Base-by-base conservation (phyloP, 1,140 invertebrate species). In the Diabrotica virgifera region DNA sequence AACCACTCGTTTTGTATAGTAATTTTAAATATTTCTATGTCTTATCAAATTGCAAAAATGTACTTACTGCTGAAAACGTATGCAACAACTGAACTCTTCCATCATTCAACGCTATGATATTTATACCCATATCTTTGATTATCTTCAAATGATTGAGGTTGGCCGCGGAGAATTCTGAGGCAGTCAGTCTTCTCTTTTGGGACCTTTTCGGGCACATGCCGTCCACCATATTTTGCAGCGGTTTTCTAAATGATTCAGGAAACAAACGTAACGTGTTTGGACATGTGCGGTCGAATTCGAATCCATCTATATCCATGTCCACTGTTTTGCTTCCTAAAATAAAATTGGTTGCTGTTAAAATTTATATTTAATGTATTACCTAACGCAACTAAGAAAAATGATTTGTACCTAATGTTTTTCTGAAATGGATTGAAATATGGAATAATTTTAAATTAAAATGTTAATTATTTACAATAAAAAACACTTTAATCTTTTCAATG, bases 61-160 rank as follows among this genome's bases (percentile, higher is more conserved):
- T 37, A 82, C 83, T 84, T 84, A 92, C 91, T 80, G 89, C 89
- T 71, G 89, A 86, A 76, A 89, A 90, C 60, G 89, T 91, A 76
- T 98, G 95, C 11, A 96, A 84, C 14, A 99, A 82, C 79, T 97
- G 94, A 51, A 98, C 87, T 56, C 93, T 81, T 51, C 96, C 96
- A 81, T 98, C 95, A 36, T 87, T 84, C 74, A 96, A 82, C 0
- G 92, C 92, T 58, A 95, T 83, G 65, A 98, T 90, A 56, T 90
- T 90, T 71, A 99, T 98, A 55, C 97, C 97, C 95, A 99, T 97
- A 77, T 94, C 87, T 67, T 89, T 87, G 57, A 98, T 83, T 59
- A 94, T 84, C 77, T 88, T 88, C 68, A 97, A 80, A 82, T 99
- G 96, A 53, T 95, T 90, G n/a, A 89, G 83, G 82, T 97, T 97